Evolutionary conservation across 2,888 invertebrate species (phyloP).

Genomic region (Tryphoninae sp.): DNA sequence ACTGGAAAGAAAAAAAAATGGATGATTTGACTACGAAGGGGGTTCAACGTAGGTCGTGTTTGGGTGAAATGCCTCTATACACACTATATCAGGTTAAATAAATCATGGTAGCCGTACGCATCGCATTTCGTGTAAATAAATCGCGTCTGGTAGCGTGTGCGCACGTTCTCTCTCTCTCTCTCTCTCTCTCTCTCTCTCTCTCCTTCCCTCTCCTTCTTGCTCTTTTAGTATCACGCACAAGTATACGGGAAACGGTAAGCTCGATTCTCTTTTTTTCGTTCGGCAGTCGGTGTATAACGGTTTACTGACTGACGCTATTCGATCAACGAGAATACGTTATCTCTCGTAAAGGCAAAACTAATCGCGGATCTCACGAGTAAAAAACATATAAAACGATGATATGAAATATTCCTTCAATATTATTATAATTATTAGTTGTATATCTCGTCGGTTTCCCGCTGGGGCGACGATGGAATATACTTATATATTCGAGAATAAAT

Average conservation of each 20-base stretch:
- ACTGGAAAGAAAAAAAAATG: no score
- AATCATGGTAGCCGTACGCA: slow-evolving; percentile 45
- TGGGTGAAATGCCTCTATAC: slow-evolving; percentile 4
- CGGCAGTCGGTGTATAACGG: slow-evolving; percentile 1
- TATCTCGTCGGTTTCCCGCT: background rate
- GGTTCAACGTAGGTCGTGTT: no score
- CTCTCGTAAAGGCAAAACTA: background rate
- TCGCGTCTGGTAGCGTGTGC: slow-evolving; percentile 4
- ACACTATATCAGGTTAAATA: slow-evolving; percentile 44
- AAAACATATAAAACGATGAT: background rate
- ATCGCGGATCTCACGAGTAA: background rate
- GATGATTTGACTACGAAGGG: no score
- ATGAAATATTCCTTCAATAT: background rate
- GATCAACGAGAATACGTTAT: slow-evolving; percentile 28
- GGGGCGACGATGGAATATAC: background rate
- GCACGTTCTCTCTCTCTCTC: background rate
- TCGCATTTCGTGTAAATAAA: slow-evolving; percentile 52
- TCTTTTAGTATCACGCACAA: background rate
- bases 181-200: background rate
- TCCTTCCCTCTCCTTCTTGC: background rate
- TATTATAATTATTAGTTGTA: background rate
- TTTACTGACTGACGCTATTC: slow-evolving; percentile 29
- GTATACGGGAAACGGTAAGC: slow-evolving; percentile 15
- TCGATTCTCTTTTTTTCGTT: slow-evolving; percentile 6
- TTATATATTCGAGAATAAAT: background rate